Conservation (phyloP, 1,140 invertebrate genomes). For the Orchesella cincta region DNA sequence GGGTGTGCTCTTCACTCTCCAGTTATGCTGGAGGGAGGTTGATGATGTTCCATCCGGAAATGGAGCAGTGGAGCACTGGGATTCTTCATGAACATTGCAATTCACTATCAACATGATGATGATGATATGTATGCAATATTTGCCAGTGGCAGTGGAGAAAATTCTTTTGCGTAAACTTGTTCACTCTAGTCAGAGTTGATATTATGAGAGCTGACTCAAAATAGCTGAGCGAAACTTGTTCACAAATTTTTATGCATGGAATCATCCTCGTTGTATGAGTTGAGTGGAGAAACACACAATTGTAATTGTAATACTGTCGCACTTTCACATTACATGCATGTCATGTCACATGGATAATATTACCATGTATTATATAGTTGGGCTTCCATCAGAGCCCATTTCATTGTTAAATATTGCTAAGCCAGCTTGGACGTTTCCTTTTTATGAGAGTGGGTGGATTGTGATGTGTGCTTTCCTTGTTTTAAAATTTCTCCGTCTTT, state of each 20-base stretch:
- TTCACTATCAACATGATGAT: not conserved
- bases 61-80: not conserved
- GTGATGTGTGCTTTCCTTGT: too few relatives aligned
- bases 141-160: not conserved
- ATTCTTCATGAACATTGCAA: not conserved
- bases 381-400: too few relatives aligned
- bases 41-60: constrained; percentile 15
- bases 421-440: too few relatives aligned
- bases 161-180: not conserved
- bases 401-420: too few relatives aligned
- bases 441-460: too few relatives aligned
- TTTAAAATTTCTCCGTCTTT: too few relatives aligned
- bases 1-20: too few relatives aligned
- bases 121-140: not conserved
- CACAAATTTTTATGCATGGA: not conserved
- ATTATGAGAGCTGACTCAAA: too few relatives aligned
- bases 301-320: not conserved
- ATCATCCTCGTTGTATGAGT: not conserved
- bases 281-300: not conserved
- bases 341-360: not conserved
- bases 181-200: too few relatives aligned
- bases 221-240: too few relatives aligned
- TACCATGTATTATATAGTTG: too few relatives aligned
- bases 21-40: not conserved
- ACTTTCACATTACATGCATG: not conserved